A percentile compares a stretch with the other conserved stretches of the same genome.
phyloP scores from a whole-genome alignment of 2,888 invertebrate species.

The Hydrotaea cyrtoneurina region DNA sequence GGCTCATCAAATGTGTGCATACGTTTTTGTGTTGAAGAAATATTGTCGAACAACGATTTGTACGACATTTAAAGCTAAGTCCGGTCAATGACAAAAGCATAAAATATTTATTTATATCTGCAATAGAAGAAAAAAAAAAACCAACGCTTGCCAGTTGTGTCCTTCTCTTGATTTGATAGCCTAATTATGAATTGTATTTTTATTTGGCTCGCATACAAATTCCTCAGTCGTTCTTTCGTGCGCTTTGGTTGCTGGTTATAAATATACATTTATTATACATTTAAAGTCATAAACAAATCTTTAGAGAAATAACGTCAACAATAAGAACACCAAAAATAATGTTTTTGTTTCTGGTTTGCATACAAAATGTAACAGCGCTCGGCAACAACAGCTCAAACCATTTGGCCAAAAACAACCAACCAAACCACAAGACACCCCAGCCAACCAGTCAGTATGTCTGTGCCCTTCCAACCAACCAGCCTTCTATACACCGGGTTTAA shows the following conservation, averaged over 20 bases:
- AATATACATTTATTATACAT: constrained; percentile 59
- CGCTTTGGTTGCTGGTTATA: background rate
- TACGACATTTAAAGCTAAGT: background rate
- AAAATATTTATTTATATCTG: no score
- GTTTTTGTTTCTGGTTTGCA: constrained; percentile 42
- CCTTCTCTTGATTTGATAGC: background rate
- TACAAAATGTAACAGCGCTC: constrained; percentile 39
- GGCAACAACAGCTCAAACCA: constrained; percentile 1
- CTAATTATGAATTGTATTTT: constrained; percentile 5
- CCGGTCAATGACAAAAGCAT: no score
- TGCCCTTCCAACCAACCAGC: constrained; percentile 33
- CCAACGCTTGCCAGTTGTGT: background rate
- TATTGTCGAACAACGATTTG: no score
- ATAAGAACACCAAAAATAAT: constrained; percentile 59
- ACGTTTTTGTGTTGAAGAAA: background rate
- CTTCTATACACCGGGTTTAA: constrained; percentile 37
- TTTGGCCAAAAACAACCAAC: constrained; percentile 15
- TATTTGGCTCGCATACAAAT: background rate
- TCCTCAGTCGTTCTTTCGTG: background rate
- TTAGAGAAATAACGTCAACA: constrained; percentile 64
- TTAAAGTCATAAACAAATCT: constrained; percentile 62
- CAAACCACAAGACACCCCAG: constrained; percentile 12
- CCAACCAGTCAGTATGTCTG: constrained; percentile 32
- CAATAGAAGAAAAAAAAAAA: no score
- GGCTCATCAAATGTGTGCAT: constrained; percentile 4